A percentile compares a stretch with the other conserved stretches of the same genome.
phyloP scores from a whole-genome alignment of 2,797 vertebrate species.

The Siniperca obscura region DNA sequence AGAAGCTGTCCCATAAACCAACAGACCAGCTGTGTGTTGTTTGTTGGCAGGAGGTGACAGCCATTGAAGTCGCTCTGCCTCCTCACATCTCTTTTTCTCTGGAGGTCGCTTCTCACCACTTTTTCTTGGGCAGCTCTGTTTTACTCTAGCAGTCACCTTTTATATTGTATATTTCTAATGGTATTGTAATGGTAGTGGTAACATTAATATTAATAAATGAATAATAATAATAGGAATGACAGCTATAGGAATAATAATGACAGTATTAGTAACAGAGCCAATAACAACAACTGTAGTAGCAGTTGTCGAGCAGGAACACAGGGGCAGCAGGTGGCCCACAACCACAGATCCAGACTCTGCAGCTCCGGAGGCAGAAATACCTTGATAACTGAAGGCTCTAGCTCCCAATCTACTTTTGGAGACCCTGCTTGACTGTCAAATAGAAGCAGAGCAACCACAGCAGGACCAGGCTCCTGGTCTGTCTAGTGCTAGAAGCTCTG shows the following conservation, averaged over 20 bases:
- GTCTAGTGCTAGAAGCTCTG: neutral
- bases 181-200: too few relatives aligned
- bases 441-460: neutral
- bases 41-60: conserved; percentile 73
- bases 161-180: neutral
- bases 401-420: too few relatives aligned
- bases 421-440: neutral
- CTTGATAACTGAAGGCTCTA: too few relatives aligned
- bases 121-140: conserved; percentile 30
- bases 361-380: too few relatives aligned
- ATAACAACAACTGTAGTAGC: too few relatives aligned
- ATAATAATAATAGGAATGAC: too few relatives aligned
- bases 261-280: too few relatives aligned
- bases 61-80: conserved; percentile 70
- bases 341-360: too few relatives aligned
- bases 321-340: too few relatives aligned
- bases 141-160: neutral
- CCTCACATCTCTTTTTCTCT: conserved; percentile 38
- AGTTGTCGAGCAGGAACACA: too few relatives aligned
- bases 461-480: neutral
- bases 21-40: conserved; percentile 80
- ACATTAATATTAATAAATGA: too few relatives aligned
- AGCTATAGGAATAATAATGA: too few relatives aligned
- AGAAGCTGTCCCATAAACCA: conserved; percentile 81
- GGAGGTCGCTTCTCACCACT: conserved; percentile 28